Conservation (phyloP, 2,888 invertebrate species). For the Diachrysia chrysitis region DNA sequence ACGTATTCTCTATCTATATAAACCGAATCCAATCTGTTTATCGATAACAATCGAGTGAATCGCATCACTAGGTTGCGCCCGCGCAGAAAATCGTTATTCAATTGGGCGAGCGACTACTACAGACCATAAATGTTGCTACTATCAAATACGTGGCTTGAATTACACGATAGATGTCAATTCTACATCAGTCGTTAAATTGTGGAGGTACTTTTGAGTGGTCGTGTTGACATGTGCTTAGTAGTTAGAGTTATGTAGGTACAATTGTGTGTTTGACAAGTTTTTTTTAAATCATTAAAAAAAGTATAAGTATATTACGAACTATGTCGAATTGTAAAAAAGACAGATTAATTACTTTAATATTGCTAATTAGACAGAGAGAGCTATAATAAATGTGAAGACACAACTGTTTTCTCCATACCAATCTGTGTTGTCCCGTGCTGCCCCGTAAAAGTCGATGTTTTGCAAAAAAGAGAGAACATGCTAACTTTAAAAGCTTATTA, state of each 20-base stretch:
- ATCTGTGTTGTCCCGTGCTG: too few species aligned
- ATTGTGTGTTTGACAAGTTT: too few species aligned
- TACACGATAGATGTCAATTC: constrained; percentile 36
- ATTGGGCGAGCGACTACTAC: constrained; percentile 70
- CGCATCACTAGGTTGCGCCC: constrained; percentile 68
- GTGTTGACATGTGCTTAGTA: not conserved
- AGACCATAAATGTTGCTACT: constrained; percentile 74
- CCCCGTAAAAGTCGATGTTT: too few species aligned
- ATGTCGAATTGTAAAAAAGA: too few species aligned
- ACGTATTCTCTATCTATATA: constrained; percentile 32
- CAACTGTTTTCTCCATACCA: too few species aligned
- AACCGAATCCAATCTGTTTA: constrained; percentile 50
- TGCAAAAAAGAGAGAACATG: too few species aligned
- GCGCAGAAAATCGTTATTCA: constrained; percentile 80
- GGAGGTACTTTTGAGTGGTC: constrained; percentile 19
- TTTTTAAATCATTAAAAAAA: too few species aligned
- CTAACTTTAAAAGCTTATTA: too few species aligned
- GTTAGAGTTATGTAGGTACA: not conserved
- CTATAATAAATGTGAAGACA: too few species aligned
- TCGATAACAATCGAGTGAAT: constrained; percentile 58
- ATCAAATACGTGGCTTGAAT: constrained; percentile 73
- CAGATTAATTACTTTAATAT: too few species aligned
- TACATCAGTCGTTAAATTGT: constrained; percentile 37
- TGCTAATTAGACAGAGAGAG: too few species aligned
- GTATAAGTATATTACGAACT: too few species aligned